Evolutionary conservation across 2,113 vertebrate genomes (phyloP), one percentile per base, ranked within the genome.

Genomic region (Bettongia penicillata): DNA sequence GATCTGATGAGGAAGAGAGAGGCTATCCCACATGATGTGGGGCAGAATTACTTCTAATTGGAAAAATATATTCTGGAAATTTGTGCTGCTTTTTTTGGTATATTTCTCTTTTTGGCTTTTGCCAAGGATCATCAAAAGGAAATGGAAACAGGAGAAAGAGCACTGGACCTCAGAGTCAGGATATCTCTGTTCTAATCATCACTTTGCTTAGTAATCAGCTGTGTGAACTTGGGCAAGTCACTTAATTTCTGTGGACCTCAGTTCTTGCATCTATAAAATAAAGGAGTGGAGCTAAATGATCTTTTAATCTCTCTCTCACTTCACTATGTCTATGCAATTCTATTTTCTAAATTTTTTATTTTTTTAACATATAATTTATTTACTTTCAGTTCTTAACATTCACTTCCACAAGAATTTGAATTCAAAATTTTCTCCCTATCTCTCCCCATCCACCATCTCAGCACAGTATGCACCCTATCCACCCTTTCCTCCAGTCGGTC

Each of bases 1-100:
- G 97, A 97, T 94, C 94, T 95, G 94, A 97, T 90, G 96, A 84
- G 96, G 97, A 98, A 93, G 93, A 92, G 92, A 98, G 91, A 94
- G 28, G 93, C 91, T 95, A 96, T 98, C 95, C 94, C 96, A 84
- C 96, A 97, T 98, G 93, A 96, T 93, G 94, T 96, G 90, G 96
- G 94, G 95, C 97, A 96, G 94, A 95, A 95, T 97, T 94, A 95
- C 92, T 91, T 97, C 91, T 97, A 53, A 95, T 94, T 97, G 95
- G 96, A 90, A 94, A 95, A 51, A 89, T 49, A 43, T 84, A 84
- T 84, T 84, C 68, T 84, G 68, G n/a, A 16, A 19, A 84, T 43
- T 84, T 19, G 7, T 84, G 68, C 68, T 84, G n/a, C 68, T 84
- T 91, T 91, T 92, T 25, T 91, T 53, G 94, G 49, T 50, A 4